These are phyloP conservation scores for Lepidocyrtinus sp. DNA, from an alignment of 2,888 invertebrate genomes.

Conservation along the genomic window DNA sequence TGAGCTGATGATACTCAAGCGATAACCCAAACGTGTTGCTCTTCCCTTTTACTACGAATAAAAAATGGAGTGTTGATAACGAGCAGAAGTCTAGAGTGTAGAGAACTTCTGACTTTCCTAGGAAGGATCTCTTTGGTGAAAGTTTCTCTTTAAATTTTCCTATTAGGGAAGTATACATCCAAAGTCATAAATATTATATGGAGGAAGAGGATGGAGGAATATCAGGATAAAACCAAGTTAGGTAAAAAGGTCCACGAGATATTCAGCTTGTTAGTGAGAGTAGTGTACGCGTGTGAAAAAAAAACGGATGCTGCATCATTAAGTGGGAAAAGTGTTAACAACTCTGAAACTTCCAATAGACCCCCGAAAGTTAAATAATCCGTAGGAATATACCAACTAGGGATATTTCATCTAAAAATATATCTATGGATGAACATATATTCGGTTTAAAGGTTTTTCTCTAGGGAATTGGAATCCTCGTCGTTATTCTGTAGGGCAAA, in stretches of 20 bases:
- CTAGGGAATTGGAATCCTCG: no score
- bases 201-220: slow-evolving; percentile 22
- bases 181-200: slow-evolving; percentile 47
- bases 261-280: not conserved
- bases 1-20: not conserved
- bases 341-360: not conserved
- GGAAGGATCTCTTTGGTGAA: not conserved
- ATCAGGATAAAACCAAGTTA: not conserved
- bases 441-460: not conserved
- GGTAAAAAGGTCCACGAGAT: slow-evolving; percentile 10
- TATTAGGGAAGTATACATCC: slow-evolving; percentile 38
- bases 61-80: not conserved
- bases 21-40: slow-evolving; percentile 7
- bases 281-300: not conserved
- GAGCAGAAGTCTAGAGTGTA: no score
- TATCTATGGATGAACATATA: no score
- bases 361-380: not conserved
- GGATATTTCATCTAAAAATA: no score
- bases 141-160: not conserved
- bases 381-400: not conserved
- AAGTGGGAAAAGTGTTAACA: slow-evolving; percentile 29
- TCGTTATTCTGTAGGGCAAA: no score
- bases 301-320: slow-evolving; percentile 42
- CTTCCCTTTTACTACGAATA: not conserved
- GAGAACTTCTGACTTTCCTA: not conserved